These are phyloP conservation scores for Nemoura dubitans DNA, from an alignment of 2,888 invertebrate genomes.

Conservation along the genomic window DNA sequence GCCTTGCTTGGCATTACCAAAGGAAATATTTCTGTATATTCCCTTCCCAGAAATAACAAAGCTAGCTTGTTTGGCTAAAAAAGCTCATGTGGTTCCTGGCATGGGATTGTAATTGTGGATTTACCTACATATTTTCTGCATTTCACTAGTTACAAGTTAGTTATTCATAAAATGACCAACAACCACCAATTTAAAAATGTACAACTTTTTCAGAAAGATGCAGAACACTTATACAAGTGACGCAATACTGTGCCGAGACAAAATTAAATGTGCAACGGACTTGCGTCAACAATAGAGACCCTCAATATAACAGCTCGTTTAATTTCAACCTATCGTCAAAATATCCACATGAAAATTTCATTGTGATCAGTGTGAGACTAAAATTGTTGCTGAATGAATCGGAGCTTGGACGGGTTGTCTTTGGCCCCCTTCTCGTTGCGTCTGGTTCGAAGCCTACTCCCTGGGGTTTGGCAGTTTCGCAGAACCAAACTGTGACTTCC, in stretches of 20 bases:
- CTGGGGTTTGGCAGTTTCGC: slow-evolving; percentile 55
- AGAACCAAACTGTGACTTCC: slow-evolving; percentile 52
- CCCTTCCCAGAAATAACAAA: too few relatives aligned
- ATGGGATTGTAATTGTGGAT: too few relatives aligned
- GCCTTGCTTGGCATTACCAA: too few relatives aligned
- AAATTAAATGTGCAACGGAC: slow-evolving; percentile 55
- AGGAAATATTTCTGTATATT: too few relatives aligned
- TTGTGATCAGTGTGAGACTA: slow-evolving; percentile 54
- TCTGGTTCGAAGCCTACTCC: slow-evolving; percentile 54
- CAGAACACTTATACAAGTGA: slow-evolving; percentile 55
- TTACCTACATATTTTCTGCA: too few relatives aligned
- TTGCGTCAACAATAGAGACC: slow-evolving; percentile 49
- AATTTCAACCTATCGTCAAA: slow-evolving; percentile 53
- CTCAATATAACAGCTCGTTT: slow-evolving; percentile 51
- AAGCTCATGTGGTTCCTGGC: too few relatives aligned
- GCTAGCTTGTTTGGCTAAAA: too few relatives aligned
- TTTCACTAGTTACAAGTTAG: too few relatives aligned
- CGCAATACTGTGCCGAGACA: slow-evolving; percentile 54
- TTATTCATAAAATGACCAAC: too few relatives aligned
- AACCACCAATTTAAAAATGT: slow-evolving; percentile 23
- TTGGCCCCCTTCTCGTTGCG: slow-evolving; percentile 55
- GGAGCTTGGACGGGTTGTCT: slow-evolving; percentile 54
- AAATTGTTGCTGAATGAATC: slow-evolving; percentile 53
- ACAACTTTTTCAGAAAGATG: slow-evolving; percentile 52
- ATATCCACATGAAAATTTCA: slow-evolving; percentile 53